A percentile compares a stretch with the other conserved stretches of the same genome.
phyloP scores from a whole-genome alignment of 2,888 invertebrate genomes.

The Nomada hirtipes region DNA sequence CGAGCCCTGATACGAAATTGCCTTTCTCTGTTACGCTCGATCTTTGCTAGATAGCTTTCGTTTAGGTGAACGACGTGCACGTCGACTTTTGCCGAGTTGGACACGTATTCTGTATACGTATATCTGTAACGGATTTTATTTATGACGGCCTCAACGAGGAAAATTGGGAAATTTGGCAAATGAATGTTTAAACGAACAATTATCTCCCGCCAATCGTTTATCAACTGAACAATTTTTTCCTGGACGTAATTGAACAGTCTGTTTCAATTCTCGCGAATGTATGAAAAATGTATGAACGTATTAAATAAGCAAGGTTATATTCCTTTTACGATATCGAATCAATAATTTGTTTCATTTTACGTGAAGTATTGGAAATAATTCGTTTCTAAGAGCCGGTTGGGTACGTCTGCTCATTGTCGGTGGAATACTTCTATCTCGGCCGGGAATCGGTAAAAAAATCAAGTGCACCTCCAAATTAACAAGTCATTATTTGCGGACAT shows the following conservation, averaged over 20 bases:
- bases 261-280: not conserved
- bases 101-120: no score
- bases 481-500: not conserved
- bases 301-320: no score
- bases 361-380: not conserved
- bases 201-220: no score
- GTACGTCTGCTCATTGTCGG: not conserved
- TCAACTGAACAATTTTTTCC: no score
- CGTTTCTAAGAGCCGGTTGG: not conserved
- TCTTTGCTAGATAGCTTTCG: slow-evolving; percentile 15
- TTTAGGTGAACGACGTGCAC: not conserved
- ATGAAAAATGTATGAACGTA: not conserved
- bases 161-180: no score
- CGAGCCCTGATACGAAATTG: slow-evolving; percentile 42
- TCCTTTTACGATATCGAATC: no score
- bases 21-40: slow-evolving; percentile 34
- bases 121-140: no score
- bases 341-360: not conserved
- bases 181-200: no score
- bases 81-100: not conserved
- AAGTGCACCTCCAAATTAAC: slow-evolving; percentile 5
- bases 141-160: no score
- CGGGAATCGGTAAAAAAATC: not conserved
- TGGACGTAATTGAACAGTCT: no score
- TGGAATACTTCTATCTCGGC: not conserved